Percentiles rank a stretch among this genome's conserved stretches.
These are phyloP conservation scores for Lysandra bellargus DNA, from an alignment of 2,888 invertebrate genomes.

Conservation along the genomic window DNA sequence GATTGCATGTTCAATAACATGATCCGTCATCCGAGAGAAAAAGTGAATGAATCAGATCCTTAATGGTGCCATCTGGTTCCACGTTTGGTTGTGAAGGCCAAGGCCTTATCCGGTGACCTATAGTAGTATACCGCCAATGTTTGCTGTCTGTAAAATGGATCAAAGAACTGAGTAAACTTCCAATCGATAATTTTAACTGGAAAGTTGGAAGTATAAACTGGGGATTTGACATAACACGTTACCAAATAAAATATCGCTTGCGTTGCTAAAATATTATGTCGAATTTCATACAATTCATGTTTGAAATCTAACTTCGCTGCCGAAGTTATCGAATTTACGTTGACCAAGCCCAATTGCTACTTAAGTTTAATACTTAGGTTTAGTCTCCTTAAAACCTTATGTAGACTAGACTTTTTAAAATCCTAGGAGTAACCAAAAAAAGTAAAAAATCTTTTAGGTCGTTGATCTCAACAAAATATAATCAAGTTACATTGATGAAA, in stretches of 20 bases:
- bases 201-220: neutral
- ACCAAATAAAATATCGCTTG: no score
- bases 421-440: neutral
- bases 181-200: neutral
- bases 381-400: no score
- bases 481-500: neutral
- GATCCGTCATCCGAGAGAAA: neutral
- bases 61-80: slow-evolving; percentile 68
- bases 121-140: slow-evolving; percentile 36
- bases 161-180: neutral
- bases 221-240: no score
- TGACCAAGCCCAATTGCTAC: no score
- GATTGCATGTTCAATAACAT: slow-evolving; percentile 24
- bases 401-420: no score
- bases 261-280: no score
- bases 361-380: no score
- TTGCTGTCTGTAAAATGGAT: neutral
- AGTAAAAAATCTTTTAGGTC: neutral
- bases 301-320: no score
- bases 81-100: slow-evolving; percentile 74
- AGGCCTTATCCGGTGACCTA: slow-evolving; percentile 64
- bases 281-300: no score
- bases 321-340: no score
- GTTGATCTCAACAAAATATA: neutral
- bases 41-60: slow-evolving; percentile 50